These are phyloP conservation scores for Sebastes matsubarae DNA, from an alignment of 2,797 vertebrate genomes.

Conservation along the genomic window DNA sequence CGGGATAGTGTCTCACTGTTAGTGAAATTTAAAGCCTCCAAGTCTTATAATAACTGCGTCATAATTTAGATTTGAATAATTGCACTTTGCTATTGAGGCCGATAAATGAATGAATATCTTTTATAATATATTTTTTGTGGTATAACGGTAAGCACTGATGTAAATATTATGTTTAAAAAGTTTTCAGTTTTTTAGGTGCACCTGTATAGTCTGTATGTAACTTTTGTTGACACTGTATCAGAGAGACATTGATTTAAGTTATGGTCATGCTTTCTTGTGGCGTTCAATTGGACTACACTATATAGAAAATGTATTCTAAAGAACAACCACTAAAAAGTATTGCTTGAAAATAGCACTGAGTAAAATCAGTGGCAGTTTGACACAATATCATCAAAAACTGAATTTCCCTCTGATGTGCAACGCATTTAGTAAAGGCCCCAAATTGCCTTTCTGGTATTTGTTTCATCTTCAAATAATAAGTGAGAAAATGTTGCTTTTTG, in stretches of 20 bases:
- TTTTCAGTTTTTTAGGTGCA: not conserved
- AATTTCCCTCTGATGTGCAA: no score
- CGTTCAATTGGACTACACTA: no score
- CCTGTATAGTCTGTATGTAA: not conserved
- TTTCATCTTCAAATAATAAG: not conserved
- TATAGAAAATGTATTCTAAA: not conserved
- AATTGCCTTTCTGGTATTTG: not conserved
- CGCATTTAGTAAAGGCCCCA: not conserved
- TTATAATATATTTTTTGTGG: not conserved
- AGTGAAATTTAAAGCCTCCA: not conserved
- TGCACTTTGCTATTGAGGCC: not conserved
- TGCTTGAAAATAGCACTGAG: not conserved
- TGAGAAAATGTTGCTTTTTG: not conserved
- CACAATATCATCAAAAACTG: no score
- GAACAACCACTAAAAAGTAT: not conserved
- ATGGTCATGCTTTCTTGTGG: not conserved
- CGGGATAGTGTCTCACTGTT: rapidly evolving
- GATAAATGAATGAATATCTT: no score
- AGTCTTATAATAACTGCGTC: not conserved
- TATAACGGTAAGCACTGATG: not conserved
- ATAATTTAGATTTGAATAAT: not conserved
- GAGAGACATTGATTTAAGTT: not conserved
- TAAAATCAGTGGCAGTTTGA: not conserved
- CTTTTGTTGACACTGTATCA: not conserved
- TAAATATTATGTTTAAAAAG: not conserved